These are phyloP conservation scores for Actenoides hombroni DNA, from an alignment of 2,113 vertebrate species.

Conservation along the genomic window DNA sequence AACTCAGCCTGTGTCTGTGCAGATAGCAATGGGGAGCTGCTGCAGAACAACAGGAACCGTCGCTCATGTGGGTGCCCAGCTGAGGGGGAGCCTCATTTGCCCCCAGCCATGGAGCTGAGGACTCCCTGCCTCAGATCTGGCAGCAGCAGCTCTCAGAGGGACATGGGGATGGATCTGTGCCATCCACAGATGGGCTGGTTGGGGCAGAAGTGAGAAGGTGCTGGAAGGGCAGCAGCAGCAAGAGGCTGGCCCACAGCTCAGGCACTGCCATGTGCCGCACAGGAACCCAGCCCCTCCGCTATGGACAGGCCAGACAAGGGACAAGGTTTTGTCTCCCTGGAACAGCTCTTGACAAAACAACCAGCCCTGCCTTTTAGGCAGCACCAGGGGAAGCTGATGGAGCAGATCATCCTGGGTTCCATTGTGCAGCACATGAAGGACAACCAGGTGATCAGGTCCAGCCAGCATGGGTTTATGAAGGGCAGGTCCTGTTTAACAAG, in stretches of 20 bases:
- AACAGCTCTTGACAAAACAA: not conserved
- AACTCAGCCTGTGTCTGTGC: not conserved
- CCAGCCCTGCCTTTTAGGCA: not conserved
- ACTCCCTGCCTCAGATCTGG: not conserved
- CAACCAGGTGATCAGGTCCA: too few relatives aligned
- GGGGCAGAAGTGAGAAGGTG: not conserved
- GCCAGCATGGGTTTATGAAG: too few relatives aligned
- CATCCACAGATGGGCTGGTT: not conserved
- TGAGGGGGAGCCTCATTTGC: too few relatives aligned
- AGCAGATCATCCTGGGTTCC: too few relatives aligned
- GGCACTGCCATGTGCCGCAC: fast-evolving
- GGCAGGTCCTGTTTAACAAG: too few relatives aligned
- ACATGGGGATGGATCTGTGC: fast-evolving
- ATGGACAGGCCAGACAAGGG: not conserved
- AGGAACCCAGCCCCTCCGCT: not conserved
- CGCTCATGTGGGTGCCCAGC: fast-evolving
- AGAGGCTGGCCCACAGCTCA: not conserved
- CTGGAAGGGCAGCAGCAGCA: not conserved
- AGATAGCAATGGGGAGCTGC: not conserved
- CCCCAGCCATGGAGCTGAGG: not conserved
- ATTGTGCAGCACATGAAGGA: too few relatives aligned
- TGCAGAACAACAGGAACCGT: not conserved
- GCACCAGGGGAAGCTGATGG: too few relatives aligned
- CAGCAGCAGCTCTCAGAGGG: not conserved
- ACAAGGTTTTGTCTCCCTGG: not conserved